Percentiles rank a stretch among this genome's conserved stretches.
Conservation (phyloP, 2,888 invertebrate genomes). For the Scelioninae gen. 1 region DNA sequence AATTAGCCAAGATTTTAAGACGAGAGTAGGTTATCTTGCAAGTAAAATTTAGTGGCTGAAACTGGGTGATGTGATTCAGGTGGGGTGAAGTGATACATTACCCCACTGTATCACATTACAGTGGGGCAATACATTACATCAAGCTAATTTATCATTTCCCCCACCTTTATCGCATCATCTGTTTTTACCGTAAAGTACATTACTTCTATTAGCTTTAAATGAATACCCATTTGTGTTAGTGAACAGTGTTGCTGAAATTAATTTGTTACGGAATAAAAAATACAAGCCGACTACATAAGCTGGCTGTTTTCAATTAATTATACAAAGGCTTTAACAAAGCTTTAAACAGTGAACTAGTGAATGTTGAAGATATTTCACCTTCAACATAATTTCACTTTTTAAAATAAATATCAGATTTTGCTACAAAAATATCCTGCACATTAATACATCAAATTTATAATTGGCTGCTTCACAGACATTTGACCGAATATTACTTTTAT, state of each 20-base stretch:
- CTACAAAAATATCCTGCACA: no score
- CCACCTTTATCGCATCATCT: slow-evolving; percentile 52
- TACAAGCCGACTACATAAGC: background rate
- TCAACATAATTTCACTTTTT: no score
- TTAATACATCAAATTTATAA: no score
- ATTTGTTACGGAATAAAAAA: slow-evolving; percentile 22
- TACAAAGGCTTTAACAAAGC: background rate
- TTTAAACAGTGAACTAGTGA: no score
- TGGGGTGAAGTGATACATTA: slow-evolving; percentile 60
- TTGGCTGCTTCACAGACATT: no score
- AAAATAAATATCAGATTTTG: no score
- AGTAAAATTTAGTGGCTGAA: slow-evolving; percentile 54
- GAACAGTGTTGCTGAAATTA: slow-evolving; percentile 21
- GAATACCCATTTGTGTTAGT: slow-evolving; percentile 25
- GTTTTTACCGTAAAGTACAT: slow-evolving; percentile 50
- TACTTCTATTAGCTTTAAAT: slow-evolving; percentile 52
- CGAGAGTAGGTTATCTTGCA: slow-evolving; percentile 53
- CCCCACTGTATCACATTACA: slow-evolving; percentile 60
- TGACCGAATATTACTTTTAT: no score
- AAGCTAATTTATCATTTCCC: slow-evolving; percentile 54
- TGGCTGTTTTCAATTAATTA: background rate
- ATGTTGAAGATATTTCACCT: no score
- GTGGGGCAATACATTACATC: slow-evolving; percentile 57
- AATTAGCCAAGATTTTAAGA: slow-evolving; percentile 54
- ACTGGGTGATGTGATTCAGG: slow-evolving; percentile 63